phyloP scores from a whole-genome alignment of 2,888 invertebrate genomes.

The Hecatera dysodea region DNA sequence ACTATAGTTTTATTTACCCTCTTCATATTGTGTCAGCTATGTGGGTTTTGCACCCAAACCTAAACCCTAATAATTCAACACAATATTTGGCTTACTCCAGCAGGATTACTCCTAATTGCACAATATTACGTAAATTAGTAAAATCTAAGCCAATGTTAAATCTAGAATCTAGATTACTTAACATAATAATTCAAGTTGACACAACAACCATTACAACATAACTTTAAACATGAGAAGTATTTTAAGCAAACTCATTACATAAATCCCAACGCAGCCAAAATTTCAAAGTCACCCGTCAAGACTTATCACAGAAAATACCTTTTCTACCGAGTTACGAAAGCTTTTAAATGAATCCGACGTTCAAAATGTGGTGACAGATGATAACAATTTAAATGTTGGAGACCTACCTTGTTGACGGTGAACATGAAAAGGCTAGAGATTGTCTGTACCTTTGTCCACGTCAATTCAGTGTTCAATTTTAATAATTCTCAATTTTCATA shows the following conservation, averaged over 20 bases:
- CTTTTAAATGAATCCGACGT: slow-evolving; percentile 46
- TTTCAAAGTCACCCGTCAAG: slow-evolving; percentile 44
- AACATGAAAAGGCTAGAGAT: slow-evolving; percentile 11
- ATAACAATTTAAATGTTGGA: slow-evolving; percentile 28
- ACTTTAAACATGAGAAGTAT: slow-evolving; percentile 13
- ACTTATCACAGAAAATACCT: slow-evolving; percentile 32
- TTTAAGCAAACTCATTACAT: slow-evolving; percentile 21
- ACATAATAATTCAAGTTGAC: not conserved
- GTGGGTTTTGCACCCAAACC: not conserved
- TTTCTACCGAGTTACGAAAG: slow-evolving; percentile 35
- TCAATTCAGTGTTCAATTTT: slow-evolving; percentile 3
- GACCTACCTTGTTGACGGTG: slow-evolving; percentile 20
- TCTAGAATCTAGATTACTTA: too few species aligned
- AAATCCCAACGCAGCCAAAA: slow-evolving; percentile 4
- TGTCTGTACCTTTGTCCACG: slow-evolving; percentile 6
- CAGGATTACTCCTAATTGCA: slow-evolving; percentile 4
- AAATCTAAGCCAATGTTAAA: not conserved
- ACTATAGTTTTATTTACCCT: not conserved
- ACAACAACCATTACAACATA: not conserved
- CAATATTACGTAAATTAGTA: not conserved
- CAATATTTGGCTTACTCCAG: too few species aligned
- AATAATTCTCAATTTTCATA: not conserved
- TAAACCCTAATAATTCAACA: not conserved
- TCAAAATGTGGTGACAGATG: slow-evolving; percentile 37
- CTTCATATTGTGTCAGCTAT: not conserved